A percentile compares a stretch with the other conserved stretches of the same genome.
phyloP scores from a whole-genome alignment of 1,140 invertebrate genomes.

The Melitaea cinxia region DNA sequence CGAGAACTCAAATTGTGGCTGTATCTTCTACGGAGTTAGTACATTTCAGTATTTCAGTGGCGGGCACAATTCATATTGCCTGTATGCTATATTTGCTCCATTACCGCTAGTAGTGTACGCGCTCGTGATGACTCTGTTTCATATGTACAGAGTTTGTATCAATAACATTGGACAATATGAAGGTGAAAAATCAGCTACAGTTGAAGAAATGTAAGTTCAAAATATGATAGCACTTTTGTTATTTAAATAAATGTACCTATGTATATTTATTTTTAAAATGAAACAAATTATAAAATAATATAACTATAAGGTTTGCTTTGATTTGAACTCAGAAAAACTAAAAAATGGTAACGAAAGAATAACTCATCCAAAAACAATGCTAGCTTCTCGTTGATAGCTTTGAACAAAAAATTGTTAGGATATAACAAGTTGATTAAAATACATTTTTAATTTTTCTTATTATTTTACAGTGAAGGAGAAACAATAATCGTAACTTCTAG shows the following conservation, averaged over 20 bases:
- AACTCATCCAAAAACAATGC: no score
- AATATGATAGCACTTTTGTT: no score
- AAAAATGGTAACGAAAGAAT: no score
- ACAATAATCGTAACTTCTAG: slow-evolving; percentile 83
- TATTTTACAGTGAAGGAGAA: slow-evolving; percentile 77
- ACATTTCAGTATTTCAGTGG: slow-evolving; percentile 85
- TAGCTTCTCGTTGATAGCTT: no score
- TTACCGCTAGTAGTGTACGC: slow-evolving; percentile 82
- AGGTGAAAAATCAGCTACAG: slow-evolving; percentile 75
- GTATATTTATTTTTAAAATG: neutral
- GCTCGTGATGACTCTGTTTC: slow-evolving; percentile 83
- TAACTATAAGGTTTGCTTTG: no score
- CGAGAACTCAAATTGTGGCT: slow-evolving; percentile 84
- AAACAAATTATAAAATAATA: neutral
- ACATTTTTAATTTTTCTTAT: neutral
- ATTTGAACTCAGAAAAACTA: no score
- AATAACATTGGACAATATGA: slow-evolving; percentile 80
- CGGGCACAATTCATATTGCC: slow-evolving; percentile 84
- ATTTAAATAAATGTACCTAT: no score
- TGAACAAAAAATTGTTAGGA: no score
- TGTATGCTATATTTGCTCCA: slow-evolving; percentile 84
- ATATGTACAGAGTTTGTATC: slow-evolving; percentile 86
- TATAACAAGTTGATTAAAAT: no score
- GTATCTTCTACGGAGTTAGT: slow-evolving; percentile 84
- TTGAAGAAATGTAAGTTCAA: slow-evolving; percentile 81